Percentiles rank a stretch among this genome's conserved stretches.
phyloP scores from a whole-genome alignment of 2,888 invertebrate genomes.

The Tortricodes alternella region DNA sequence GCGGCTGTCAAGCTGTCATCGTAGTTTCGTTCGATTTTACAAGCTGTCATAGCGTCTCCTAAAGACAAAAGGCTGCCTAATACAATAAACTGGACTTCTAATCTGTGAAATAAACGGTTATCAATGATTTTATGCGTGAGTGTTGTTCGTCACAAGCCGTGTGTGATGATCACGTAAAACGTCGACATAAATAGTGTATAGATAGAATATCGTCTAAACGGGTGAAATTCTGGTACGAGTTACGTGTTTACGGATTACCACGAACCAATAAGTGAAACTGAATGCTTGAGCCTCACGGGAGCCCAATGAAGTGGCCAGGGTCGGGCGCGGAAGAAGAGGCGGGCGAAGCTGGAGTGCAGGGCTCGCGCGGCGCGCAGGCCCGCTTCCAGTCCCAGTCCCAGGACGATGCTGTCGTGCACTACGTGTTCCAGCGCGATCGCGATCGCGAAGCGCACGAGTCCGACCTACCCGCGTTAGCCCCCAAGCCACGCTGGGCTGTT shows the following conservation, averaged over 20 bases:
- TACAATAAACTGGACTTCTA: too few species aligned
- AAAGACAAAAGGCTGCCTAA: slow-evolving; percentile 62
- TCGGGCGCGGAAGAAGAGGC: slow-evolving; percentile 86
- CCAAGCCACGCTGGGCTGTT: slow-evolving; percentile 93
- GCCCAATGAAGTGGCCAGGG: slow-evolving; percentile 91
- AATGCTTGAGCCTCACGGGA: slow-evolving; percentile 83
- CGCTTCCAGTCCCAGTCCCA: slow-evolving; percentile 87
- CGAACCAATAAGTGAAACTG: slow-evolving; percentile 72
- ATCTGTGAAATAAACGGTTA: slow-evolving; percentile 53
- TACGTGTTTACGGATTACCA: slow-evolving; percentile 65
- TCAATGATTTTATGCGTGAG: slow-evolving; percentile 52
- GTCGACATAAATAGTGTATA: slow-evolving; percentile 48
- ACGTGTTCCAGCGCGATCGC: slow-evolving; percentile 92
- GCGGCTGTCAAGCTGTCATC: slow-evolving; percentile 82
- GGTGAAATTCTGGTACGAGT: slow-evolving; percentile 53
- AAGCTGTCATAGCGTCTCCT: slow-evolving; percentile 71
- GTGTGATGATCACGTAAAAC: slow-evolving; percentile 62
- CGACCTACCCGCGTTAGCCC: slow-evolving; percentile 88
- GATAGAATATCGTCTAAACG: slow-evolving; percentile 49
- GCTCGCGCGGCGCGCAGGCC: slow-evolving; percentile 86
- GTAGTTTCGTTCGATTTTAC: slow-evolving; percentile 64
- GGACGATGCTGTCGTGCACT: slow-evolving; percentile 96
- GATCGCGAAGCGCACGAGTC: slow-evolving; percentile 88
- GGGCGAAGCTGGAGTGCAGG: slow-evolving; percentile 79
- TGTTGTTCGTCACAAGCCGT: slow-evolving; percentile 48